A percentile compares a stretch with the other conserved stretches of the same genome.
Conservation (phyloP, 92 coral and sea anemone genomes). For the Micromussa lordhowensis region DNA sequence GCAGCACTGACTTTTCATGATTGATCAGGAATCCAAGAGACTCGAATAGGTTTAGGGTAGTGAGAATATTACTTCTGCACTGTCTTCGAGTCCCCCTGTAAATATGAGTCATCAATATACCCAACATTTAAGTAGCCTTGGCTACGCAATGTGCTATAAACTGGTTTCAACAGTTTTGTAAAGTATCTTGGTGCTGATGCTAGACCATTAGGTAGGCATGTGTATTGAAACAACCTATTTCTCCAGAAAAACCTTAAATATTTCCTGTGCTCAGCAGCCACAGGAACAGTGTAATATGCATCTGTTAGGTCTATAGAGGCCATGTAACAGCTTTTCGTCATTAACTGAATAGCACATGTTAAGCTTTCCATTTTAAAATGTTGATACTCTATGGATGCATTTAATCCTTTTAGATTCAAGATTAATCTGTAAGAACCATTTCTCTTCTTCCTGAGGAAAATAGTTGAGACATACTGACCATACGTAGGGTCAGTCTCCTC, state of each 20-base stretch:
- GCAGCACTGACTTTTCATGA: slow-evolving; percentile 34
- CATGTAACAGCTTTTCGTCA: slow-evolving; percentile 19
- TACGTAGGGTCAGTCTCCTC: slow-evolving; percentile 39
- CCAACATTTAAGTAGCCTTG: slow-evolving; percentile 57
- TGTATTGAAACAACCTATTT: slow-evolving; percentile 40
- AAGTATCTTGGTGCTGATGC: slow-evolving; percentile 51
- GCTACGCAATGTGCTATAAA: slow-evolving; percentile 56
- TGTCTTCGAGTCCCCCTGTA: slow-evolving; percentile 47
- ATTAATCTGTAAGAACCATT: slow-evolving; percentile 50
- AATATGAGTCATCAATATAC: slow-evolving; percentile 66
- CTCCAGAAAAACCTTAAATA: slow-evolving; percentile 51
- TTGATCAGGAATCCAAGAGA: slow-evolving; percentile 41
- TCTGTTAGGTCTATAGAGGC: slow-evolving; percentile 56
- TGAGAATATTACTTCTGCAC: slow-evolving; percentile 27
- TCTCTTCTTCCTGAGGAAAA: slow-evolving; percentile 52
- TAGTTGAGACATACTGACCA: slow-evolving; percentile 41
- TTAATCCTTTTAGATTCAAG: slow-evolving; percentile 51
- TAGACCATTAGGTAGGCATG: slow-evolving; percentile 57
- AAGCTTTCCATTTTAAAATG: slow-evolving; percentile 16
- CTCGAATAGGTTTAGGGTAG: slow-evolving; percentile 49
- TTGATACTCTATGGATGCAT: slow-evolving; percentile 51
- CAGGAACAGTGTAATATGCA: slow-evolving; percentile 55
- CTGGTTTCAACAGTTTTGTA: slow-evolving; percentile 56
- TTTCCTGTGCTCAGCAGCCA: slow-evolving; percentile 57
- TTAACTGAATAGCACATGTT: too few species aligned